Base-by-base conservation (phyloP, 2,888 invertebrate genomes). In the Ochropleura leucogaster region DNA sequence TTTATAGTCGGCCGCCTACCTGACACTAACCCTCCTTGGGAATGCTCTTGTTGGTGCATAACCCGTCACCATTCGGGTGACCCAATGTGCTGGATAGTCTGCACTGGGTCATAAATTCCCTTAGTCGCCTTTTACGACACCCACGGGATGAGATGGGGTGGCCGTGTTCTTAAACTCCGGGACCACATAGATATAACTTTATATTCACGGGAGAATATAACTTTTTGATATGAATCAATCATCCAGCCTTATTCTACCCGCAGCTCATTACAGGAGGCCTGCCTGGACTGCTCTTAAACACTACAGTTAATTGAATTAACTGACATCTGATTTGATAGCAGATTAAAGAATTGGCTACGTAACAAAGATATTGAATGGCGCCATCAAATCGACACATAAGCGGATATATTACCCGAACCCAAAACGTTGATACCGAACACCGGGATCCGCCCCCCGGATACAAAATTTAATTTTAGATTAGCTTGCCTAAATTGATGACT, bases 391-490 rank as follows among this genome's bases (percentile, higher is more conserved):
- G 18, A 16, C 53, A 62, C 46, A 20, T 53, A 10, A 2, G 20
- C 14, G 6, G 53, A 10, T 42, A n/a, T n/a, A 46, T 51, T 44
- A 65, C 5, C 55, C 14, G 55, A 30, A 60, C 9, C 40, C n/a
- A 44, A 30, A 42, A 8, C 8, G 20, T 40, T 73, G 73, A 47
- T 62, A 55, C 20, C 8, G 14, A 40, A 46, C 49, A 59, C 77
- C 20, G 40, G 73, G 30, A 59, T 66, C 66, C 74, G 74, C 74
- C 74, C 74, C 66, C 74, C 64, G 20, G 20, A 59, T 20, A 40
- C 20, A 51, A 40, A 51, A 76, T 20, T 4, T 3, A 9, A 59
- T 16, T 16, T 44, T 44, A 62, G 44, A 62, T 44, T 62, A 62
- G 7, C 62, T n/a, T n/a, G 44, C 0, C n/a, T n/a, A 62, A 62